phyloP scores from a whole-genome alignment of 2,888 invertebrate species.

The Ischnus inquisitorius region DNA sequence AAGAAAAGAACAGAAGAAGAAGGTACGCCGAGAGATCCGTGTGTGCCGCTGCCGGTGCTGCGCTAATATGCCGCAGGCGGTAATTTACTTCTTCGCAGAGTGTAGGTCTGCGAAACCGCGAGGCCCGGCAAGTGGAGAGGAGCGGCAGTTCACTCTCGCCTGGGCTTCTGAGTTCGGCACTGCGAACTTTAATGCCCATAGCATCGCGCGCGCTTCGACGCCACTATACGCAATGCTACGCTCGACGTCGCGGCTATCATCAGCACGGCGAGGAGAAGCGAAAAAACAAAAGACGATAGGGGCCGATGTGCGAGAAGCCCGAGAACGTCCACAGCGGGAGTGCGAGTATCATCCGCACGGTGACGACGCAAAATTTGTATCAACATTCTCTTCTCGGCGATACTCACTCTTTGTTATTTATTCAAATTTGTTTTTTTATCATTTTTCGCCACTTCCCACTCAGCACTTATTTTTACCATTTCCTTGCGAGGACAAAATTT shows the following conservation, averaged over 20 bases:
- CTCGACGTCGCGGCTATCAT: slow-evolving; percentile 48
- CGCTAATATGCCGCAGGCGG: slow-evolving; percentile 27
- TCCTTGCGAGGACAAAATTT: neutral
- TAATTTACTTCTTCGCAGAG: slow-evolving; percentile 43
- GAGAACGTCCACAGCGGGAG: slow-evolving; percentile 47
- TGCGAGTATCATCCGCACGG: slow-evolving; percentile 56
- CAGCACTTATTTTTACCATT: neutral
- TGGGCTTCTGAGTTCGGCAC: slow-evolving; percentile 52
- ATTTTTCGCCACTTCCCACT: neutral
- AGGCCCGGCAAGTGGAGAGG: neutral
- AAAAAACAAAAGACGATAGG: slow-evolving; percentile 27
- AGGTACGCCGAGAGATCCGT: slow-evolving; percentile 11
- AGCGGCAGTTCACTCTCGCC: slow-evolving; percentile 51
- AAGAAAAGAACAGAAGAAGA: slow-evolving; percentile 9
- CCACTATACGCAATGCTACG: neutral
- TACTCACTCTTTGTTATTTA: slow-evolving; percentile 15
- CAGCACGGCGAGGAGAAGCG: slow-evolving; percentile 28
- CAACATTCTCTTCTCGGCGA: neutral
- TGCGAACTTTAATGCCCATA: slow-evolving; percentile 56
- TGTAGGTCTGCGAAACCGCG: slow-evolving; percentile 10
- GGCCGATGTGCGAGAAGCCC: slow-evolving; percentile 36
- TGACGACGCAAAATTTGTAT: slow-evolving; percentile 48
- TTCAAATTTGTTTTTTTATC: neutral
- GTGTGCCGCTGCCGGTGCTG: neutral
- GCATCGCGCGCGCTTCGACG: slow-evolving; percentile 18